phyloP scores from a whole-genome alignment of 2,888 invertebrate genomes.

The Lycocerus yunnanus region DNA sequence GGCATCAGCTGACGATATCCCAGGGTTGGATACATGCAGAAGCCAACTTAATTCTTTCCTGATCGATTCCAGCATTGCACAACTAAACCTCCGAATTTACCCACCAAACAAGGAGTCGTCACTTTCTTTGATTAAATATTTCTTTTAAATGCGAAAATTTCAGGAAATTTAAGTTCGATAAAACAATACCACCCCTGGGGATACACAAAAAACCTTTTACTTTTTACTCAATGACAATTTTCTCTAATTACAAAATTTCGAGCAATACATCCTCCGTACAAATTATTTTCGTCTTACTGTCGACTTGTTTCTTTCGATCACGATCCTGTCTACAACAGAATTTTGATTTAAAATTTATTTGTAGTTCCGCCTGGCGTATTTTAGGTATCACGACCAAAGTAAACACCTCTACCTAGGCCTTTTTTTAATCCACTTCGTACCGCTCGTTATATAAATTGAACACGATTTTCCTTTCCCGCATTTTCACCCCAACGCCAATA shows the following conservation, averaged over 20 bases:
- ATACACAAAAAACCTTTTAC: slow-evolving; percentile 27
- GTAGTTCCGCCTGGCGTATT: too few relatives aligned
- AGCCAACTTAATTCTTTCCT: slow-evolving; percentile 1
- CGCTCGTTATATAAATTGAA: background rate
- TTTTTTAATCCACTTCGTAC: background rate
- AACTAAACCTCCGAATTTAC: slow-evolving; percentile 3
- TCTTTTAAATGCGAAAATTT: slow-evolving; percentile 8
- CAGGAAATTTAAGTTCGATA: background rate
- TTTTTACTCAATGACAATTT: background rate
- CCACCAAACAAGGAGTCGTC: slow-evolving; percentile 12
- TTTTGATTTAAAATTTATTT: too few relatives aligned
- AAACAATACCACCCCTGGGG: slow-evolving; percentile 4
- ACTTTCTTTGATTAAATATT: slow-evolving; percentile 22
- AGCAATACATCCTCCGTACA: background rate
- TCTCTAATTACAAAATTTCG: background rate
- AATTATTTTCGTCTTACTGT: background rate
- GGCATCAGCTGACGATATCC: slow-evolving; percentile 30
- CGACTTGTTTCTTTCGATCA: too few relatives aligned
- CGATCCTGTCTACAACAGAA: too few relatives aligned
- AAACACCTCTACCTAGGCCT: too few relatives aligned
- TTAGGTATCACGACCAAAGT: too few relatives aligned
- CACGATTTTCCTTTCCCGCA: background rate
- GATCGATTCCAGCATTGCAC: background rate
- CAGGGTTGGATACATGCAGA: slow-evolving; percentile 32
- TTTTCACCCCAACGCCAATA: background rate